phyloP scores from a whole-genome alignment of 2,113 vertebrate genomes.

The Callaeas wilsoni region DNA sequence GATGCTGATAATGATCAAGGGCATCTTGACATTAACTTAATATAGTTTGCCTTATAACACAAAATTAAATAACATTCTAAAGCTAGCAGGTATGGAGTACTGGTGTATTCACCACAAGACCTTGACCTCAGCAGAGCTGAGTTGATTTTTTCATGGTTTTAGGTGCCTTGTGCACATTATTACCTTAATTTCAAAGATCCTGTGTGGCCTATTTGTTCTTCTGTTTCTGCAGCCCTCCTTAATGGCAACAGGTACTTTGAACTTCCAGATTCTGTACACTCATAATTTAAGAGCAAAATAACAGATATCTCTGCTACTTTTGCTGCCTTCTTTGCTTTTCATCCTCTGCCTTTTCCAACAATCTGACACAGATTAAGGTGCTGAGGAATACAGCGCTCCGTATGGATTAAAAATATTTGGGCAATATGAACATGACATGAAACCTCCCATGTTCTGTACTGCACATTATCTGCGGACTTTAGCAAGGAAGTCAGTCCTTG shows the following conservation, averaged over 20 bases:
- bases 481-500: not conserved
- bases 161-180: not conserved
- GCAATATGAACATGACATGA: not conserved
- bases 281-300: not conserved
- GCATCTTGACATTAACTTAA: not conserved
- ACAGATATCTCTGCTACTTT: not conserved
- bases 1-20: not conserved
- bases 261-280: not conserved
- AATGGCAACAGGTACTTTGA: not conserved
- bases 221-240: not conserved
- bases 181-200: not conserved
- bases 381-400: not conserved
- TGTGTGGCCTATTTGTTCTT: not conserved
- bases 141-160: not conserved
- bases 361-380: not conserved
- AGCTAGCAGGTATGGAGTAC: not conserved
- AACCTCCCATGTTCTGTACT: not conserved
- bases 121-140: not conserved
- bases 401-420: not conserved
- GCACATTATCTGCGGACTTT: not conserved
- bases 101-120: not conserved
- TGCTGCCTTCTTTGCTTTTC: not conserved
- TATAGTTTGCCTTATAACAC: not conserved
- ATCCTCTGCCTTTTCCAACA: not conserved
- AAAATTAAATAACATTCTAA: not conserved